Conservation (phyloP, 2,888 invertebrate genomes). For the Philereme vetulata region DNA sequence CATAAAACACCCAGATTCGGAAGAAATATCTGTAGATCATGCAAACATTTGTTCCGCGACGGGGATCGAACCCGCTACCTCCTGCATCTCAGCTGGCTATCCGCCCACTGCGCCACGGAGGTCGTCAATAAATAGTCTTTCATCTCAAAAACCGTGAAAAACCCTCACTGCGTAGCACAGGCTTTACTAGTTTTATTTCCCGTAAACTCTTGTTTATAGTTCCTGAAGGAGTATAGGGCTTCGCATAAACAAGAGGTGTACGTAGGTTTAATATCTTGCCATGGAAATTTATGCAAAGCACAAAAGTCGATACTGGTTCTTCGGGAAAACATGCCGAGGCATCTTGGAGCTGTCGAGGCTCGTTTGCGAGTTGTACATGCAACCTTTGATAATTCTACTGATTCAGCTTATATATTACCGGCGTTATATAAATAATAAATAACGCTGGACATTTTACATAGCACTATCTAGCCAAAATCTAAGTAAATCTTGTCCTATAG, state of each 20-base stretch:
- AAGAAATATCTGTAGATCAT: too few species aligned
- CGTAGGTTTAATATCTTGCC: constrained; percentile 55
- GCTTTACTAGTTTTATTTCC: constrained; percentile 26
- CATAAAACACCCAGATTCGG: too few species aligned
- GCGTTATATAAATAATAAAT: background rate
- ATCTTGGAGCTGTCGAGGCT: constrained; percentile 41
- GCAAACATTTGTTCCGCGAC: too few species aligned
- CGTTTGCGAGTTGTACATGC: constrained; percentile 18
- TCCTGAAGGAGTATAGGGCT: constrained; percentile 53
- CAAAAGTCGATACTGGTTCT: constrained; percentile 73
- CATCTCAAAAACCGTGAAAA: background rate
- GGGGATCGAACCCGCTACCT: too few species aligned
- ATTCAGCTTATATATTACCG: constrained; percentile 12
- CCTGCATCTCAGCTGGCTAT: too few species aligned
- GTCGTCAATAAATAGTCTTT: too few species aligned
- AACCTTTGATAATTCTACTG: constrained; percentile 26
- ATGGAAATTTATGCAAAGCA: constrained; percentile 81
- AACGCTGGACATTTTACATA: too few species aligned
- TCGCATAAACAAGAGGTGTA: constrained; percentile 58
- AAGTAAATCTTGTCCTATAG: too few species aligned
- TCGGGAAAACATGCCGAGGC: constrained; percentile 56
- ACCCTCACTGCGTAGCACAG: background rate
- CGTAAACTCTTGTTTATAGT: constrained; percentile 26
- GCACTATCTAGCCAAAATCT: too few species aligned
- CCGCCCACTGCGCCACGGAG: too few species aligned